Evolutionary conservation across 2,888 invertebrate genomes (phyloP).

Genomic region (Cylindroiulus punctatus): DNA sequence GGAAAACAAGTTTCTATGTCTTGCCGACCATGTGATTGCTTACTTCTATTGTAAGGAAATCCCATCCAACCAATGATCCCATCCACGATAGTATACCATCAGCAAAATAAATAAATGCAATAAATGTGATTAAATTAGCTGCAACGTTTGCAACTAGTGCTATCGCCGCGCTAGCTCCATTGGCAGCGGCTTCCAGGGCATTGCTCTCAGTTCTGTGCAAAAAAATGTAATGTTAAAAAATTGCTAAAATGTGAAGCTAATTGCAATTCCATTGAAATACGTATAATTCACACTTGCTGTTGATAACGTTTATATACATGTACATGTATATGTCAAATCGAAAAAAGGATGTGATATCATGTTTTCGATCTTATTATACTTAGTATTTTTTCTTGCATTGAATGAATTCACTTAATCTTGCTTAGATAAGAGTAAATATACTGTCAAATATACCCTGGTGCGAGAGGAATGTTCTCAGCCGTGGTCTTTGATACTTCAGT

Average conservation of each 20-base stretch:
- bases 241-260: too few relatives aligned
- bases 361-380: too few relatives aligned
- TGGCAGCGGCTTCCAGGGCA: conserved; percentile 88
- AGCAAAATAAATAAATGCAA: conserved; percentile 85
- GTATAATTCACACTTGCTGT: too few relatives aligned
- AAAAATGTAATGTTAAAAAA: not conserved
- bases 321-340: too few relatives aligned
- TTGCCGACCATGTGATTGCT: not conserved
- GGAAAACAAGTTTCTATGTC: not conserved
- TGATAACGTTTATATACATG: too few relatives aligned
- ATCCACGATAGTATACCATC: conserved; percentile 85
- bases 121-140: conserved; percentile 91
- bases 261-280: too few relatives aligned
- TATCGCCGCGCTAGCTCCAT: conserved; percentile 85
- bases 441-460: conserved; percentile 73
- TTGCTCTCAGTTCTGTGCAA: conserved; percentile 70
- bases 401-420: not conserved
- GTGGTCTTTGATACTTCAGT: conserved; percentile 81
- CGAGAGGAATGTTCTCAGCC: conserved; percentile 78
- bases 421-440: conserved; percentile 13
- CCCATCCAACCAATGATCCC: conserved; percentile 78
- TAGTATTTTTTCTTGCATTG: too few relatives aligned
- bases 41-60: conserved; percentile 54
- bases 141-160: conserved; percentile 85
- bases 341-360: too few relatives aligned